Percentiles rank a stretch among this genome's conserved stretches.
phyloP scores from a whole-genome alignment of 2,113 vertebrate genomes.

The Muntiacus muntjak region DNA sequence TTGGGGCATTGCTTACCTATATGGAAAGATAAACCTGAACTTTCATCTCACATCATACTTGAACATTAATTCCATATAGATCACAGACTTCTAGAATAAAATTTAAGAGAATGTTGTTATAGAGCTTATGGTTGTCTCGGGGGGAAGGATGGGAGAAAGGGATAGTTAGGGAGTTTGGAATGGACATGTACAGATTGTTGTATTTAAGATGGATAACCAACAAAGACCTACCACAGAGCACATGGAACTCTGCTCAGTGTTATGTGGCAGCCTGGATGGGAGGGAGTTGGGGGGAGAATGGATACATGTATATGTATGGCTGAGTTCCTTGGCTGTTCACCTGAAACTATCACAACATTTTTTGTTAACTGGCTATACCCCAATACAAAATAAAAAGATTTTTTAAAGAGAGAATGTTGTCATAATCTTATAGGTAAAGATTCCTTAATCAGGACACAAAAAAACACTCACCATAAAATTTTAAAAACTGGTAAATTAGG shows the following conservation, averaged over 20 bases:
- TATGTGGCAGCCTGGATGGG: neutral
- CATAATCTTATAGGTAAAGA: neutral
- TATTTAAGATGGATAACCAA: neutral
- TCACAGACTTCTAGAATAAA: neutral
- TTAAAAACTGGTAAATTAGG: neutral
- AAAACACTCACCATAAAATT: neutral
- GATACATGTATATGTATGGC: neutral
- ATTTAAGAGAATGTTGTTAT: neutral
- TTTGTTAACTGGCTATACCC: neutral
- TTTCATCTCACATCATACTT: neutral
- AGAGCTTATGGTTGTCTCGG: neutral
- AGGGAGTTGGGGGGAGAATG: neutral
- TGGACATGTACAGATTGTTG: neutral
- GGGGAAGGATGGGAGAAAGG: neutral
- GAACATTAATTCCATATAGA: neutral
- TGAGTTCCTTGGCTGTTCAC: neutral
- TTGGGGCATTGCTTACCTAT: neutral
- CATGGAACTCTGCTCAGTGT: neutral
- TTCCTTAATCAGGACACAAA: neutral
- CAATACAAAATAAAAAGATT: neutral
- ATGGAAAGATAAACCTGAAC: neutral
- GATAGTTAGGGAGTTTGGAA: neutral
- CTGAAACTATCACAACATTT: neutral
- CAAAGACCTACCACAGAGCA: neutral
- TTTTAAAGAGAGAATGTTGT: neutral